Percentiles rank a stretch among this genome's conserved stretches.
These are phyloP conservation scores for Iselma pallidipennis DNA, from an alignment of 2,888 invertebrate species.

Conservation along the genomic window DNA sequence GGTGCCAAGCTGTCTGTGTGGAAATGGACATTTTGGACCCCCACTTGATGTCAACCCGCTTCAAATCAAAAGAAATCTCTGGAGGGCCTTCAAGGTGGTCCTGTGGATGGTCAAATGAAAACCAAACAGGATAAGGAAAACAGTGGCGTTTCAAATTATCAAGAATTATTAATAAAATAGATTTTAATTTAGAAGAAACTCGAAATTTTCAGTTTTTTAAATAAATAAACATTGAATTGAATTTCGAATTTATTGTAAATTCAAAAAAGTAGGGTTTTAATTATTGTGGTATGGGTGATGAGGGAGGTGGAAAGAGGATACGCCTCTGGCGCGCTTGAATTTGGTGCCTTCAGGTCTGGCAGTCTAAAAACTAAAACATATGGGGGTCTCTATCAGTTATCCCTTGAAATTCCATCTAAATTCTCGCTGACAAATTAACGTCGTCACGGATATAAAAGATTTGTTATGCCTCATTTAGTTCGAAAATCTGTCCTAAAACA, in stretches of 20 bases:
- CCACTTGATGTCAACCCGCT: conserved; percentile 29
- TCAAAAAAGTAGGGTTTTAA: background rate
- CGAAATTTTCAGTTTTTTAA: too few species aligned
- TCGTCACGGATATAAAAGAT: conserved; percentile 1
- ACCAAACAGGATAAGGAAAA: conserved; percentile 10
- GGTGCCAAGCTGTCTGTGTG: conserved; percentile 52
- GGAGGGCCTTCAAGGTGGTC: conserved; percentile 22
- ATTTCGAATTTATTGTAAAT: too few species aligned
- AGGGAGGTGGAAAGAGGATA: background rate
- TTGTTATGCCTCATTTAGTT: background rate
- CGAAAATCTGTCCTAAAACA: background rate
- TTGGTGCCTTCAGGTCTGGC: conserved; percentile 4
- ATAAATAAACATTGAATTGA: too few species aligned
- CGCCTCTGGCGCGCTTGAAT: background rate
- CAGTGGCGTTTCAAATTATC: background rate
- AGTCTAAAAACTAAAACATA: background rate
- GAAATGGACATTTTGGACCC: conserved; percentile 20
- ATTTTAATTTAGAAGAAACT: too few species aligned
- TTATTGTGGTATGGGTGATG: too few species aligned
- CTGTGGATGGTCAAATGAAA: conserved; percentile 5
- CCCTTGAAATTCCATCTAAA: background rate
- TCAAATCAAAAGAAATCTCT: conserved; percentile 23
- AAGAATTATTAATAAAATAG: too few species aligned
- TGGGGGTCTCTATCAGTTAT: conserved; percentile 3
- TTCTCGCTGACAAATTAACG: conserved; percentile 8